phyloP scores from a whole-genome alignment of 2,113 vertebrate genomes.

The Esox niger region DNA sequence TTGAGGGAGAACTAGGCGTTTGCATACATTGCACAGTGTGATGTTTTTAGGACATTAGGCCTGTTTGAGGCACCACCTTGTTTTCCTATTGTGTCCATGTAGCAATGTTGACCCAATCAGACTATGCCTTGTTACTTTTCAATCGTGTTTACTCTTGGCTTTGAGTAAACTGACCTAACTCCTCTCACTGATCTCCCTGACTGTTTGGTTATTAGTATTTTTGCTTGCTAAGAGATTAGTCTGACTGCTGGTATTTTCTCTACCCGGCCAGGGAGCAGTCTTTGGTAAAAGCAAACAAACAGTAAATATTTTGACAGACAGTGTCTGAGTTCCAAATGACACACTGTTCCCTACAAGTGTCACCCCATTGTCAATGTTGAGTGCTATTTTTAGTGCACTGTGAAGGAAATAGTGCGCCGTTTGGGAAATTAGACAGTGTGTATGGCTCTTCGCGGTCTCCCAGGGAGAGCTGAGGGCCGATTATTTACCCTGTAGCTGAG shows the following conservation, averaged over 20 bases:
- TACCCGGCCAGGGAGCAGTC: conserved; percentile 2
- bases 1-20: neutral
- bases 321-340: no score
- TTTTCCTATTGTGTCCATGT: no score
- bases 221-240: neutral
- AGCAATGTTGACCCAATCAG: no score
- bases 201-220: neutral
- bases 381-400: no score
- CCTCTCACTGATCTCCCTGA: neutral
- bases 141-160: neutral
- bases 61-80: no score
- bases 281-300: conserved; percentile 22
- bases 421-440: neutral
- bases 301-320: neutral
- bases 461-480: neutral
- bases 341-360: no score
- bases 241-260: neutral
- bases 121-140: neutral
- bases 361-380: no score
- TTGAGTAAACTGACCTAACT: neutral
- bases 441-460: neutral
- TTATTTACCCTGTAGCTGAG: conserved; percentile 14
- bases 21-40: no score
- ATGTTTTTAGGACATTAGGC: no score
- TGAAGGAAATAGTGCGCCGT: no score